These are phyloP conservation scores for Nymphalis polychloros DNA, from an alignment of 2,888 invertebrate genomes.

Conservation along the genomic window DNA sequence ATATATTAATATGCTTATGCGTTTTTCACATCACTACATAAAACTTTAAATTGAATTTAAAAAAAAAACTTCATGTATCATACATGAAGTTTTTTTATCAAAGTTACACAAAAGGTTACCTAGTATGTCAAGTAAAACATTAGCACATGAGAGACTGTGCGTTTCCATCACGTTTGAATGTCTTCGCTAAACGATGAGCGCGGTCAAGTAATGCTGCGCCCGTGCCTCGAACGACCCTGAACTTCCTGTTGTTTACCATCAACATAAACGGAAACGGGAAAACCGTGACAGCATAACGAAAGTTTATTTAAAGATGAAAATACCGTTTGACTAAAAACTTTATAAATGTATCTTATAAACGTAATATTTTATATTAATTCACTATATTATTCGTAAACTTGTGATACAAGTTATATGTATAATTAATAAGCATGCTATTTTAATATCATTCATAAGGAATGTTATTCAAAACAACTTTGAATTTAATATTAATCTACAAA, in stretches of 20 bases:
- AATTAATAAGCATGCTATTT: neutral
- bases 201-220: neutral
- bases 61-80: too few relatives aligned
- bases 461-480: conserved; percentile 3
- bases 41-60: too few relatives aligned
- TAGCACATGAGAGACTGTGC: neutral
- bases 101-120: neutral
- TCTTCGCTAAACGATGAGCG: conserved; percentile 15
- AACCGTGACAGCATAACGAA: conserved; percentile 9
- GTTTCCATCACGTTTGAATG: conserved; percentile 9
- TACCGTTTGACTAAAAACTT: neutral
- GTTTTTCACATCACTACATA: too few relatives aligned
- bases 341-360: neutral
- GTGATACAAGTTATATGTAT: neutral
- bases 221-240: conserved; percentile 57
- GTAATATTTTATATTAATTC: neutral
- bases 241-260: conserved; percentile 57
- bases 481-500: neutral
- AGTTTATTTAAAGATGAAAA: neutral
- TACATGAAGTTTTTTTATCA: too few relatives aligned
- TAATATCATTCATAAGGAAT: neutral
- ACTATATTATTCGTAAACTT: neutral
- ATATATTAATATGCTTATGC: neutral
- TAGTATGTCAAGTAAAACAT: neutral
- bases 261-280: conserved; percentile 11